phyloP scores from a whole-genome alignment of 2,888 invertebrate genomes.

The Brachycybe producta region DNA sequence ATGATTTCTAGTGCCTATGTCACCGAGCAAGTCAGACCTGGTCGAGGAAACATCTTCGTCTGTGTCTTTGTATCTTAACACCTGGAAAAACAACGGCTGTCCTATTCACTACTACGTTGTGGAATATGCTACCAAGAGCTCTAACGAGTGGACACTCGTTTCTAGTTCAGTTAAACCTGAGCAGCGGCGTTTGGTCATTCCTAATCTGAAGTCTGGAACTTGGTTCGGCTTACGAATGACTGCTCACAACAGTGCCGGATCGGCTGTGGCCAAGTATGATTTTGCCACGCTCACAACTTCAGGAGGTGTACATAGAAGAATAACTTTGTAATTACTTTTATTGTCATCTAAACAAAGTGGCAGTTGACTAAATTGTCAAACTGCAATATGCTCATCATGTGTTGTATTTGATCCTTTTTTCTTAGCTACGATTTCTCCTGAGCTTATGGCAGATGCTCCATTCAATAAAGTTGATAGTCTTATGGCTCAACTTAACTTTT shows the following conservation, averaged over 20 bases:
- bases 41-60: conserved; percentile 13
- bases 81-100: conserved; percentile 15
- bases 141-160: conserved; percentile 13
- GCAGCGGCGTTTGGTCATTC: conserved; percentile 15
- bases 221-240: conserved; percentile 15
- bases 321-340: no score
- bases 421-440: no score
- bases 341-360: no score
- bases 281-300: conserved; percentile 13
- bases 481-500: no score
- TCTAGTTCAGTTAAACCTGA: conserved; percentile 16
- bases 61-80: conserved; percentile 14
- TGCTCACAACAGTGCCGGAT: conserved; percentile 16
- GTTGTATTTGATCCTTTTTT: no score
- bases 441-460: no score
- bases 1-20: conserved; percentile 6
- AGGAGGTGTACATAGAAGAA: no score
- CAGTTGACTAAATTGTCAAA: no score
- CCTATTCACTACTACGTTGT: conserved; percentile 16
- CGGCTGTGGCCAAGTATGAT: conserved; percentile 11
- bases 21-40: conserved; percentile 13
- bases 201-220: conserved; percentile 4
- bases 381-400: no score
- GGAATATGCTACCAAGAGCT: conserved; percentile 5
- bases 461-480: no score